Evolutionary conservation across 2,113 vertebrate species (phyloP), one percentile per base, ranked within the genome.

Genomic region (Perca fluviatilis): DNA sequence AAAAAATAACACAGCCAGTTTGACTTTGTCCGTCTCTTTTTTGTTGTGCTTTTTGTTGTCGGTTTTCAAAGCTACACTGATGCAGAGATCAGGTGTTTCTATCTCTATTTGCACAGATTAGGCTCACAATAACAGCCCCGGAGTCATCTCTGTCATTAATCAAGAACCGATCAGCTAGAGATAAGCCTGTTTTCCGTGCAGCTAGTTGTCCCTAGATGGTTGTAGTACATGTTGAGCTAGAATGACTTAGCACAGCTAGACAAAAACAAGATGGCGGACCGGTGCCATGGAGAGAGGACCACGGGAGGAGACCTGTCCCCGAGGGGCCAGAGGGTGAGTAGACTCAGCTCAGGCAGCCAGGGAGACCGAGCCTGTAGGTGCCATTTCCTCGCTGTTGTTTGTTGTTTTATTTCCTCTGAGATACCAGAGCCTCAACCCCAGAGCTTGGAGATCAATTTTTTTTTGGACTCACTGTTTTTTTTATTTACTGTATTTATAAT

Each of bases 1-100:
- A 87, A 90, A 91, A 91, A 90, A 89, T 54, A 89, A 88, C 76
- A 93, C 86, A 91, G 88, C 76, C 85, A 90, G 85, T 90, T 91
- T 72, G 57, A 89, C 72, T 89, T 80, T 43, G 65, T 91, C 84
- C 43, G 11, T 82, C 77, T 80, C 47, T 87, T 80, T 86, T 78
- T 82, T 74, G 19, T 93, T 95, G 95, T 96, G 94, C 94, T 95
- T 95, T 87, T 88, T 84, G 78, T 73, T 74, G 80, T 80, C 89
- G 47, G 18, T 89, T 90, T 91, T 92, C 83, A 88, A 89, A 92
- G 88, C 88, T 77, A 88, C 78, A 87, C 82, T 40, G 58, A 86
- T 21, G 56, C 50, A 67, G 66, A 89, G 80, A 83, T 80, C 30
- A 9, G 40, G 46, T 23, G 54, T 85, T 56, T 83, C 84, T 43